Percentiles rank a stretch among this genome's conserved stretches.
phyloP scores from a whole-genome alignment of 2,113 vertebrate genomes.

The Cyanistes caeruleus region DNA sequence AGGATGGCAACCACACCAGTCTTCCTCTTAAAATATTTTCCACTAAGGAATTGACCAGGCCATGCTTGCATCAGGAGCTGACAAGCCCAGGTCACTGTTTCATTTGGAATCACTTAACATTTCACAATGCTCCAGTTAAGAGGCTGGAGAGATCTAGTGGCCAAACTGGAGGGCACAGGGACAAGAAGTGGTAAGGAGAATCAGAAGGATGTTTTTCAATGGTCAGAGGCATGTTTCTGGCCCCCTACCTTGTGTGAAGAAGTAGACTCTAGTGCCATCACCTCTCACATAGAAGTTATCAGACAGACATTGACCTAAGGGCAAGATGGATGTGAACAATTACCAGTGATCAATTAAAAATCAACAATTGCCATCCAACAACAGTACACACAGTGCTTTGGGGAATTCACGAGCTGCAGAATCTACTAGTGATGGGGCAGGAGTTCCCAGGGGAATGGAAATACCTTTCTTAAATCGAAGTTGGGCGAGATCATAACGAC shows the following conservation, averaged over 20 bases:
- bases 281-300: conserved; percentile 97
- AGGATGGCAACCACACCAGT: neutral
- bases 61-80: neutral
- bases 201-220: neutral
- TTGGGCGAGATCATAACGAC: conserved; percentile 95
- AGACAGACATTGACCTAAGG: conserved; percentile 90
- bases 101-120: neutral
- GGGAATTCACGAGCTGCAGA: neutral
- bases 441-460: neutral
- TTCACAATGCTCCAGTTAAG: neutral
- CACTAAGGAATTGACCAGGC: neutral
- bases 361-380: neutral
- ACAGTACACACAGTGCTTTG: neutral
- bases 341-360: conserved; percentile 1
- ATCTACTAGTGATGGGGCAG: neutral
- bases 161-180: neutral
- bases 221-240: neutral
- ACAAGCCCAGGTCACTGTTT: neutral
- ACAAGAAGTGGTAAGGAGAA: neutral
- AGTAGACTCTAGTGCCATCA: conserved; percentile 96
- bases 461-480: conserved; percentile 97
- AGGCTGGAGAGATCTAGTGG: neutral
- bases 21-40: neutral
- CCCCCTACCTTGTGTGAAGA: conserved; percentile 93
- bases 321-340: neutral